Evolutionary conservation across 2,113 vertebrate species (phyloP).

Genomic region (Ranitomeya imitator): DNA sequence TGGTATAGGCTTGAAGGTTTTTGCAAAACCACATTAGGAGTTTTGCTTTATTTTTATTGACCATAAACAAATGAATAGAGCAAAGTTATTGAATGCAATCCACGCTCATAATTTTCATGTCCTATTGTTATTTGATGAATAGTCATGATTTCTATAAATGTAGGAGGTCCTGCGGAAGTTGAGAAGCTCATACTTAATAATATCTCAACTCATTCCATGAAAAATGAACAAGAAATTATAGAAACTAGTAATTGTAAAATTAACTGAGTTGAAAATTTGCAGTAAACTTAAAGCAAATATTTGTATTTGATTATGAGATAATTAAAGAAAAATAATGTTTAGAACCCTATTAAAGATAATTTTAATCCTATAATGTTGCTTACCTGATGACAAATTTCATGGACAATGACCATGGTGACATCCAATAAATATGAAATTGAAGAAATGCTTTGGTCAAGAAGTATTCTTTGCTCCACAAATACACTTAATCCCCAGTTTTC

Average conservation of each 20-base stretch:
- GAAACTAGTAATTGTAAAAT: too few species aligned
- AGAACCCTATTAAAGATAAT: background rate
- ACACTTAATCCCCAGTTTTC: constrained; percentile 91
- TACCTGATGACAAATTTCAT: constrained; percentile 90
- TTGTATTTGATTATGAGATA: background rate
- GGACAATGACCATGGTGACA: constrained; percentile 88
- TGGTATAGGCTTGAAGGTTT: background rate
- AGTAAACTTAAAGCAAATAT: too few species aligned
- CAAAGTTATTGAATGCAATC: background rate
- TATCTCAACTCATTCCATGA: too few species aligned
- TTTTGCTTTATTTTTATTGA: background rate
- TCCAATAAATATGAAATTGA: constrained; percentile 88
- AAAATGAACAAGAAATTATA: too few species aligned
- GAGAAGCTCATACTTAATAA: background rate
- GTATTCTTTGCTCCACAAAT: constrained; percentile 89
- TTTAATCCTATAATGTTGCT: constrained; percentile 61
- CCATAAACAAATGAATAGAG: background rate
- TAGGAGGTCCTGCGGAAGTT: background rate
- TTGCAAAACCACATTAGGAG: background rate
- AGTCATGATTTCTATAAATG: background rate
- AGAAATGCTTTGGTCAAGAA: constrained; percentile 86
- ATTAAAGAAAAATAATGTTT: background rate
- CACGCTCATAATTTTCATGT: background rate
- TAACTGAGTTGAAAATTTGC: too few species aligned
- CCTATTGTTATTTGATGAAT: background rate